Evolutionary conservation across 2,113 vertebrate genomes (phyloP), one percentile per base, ranked within the genome.

Genomic region (Sprattus sprattus): DNA sequence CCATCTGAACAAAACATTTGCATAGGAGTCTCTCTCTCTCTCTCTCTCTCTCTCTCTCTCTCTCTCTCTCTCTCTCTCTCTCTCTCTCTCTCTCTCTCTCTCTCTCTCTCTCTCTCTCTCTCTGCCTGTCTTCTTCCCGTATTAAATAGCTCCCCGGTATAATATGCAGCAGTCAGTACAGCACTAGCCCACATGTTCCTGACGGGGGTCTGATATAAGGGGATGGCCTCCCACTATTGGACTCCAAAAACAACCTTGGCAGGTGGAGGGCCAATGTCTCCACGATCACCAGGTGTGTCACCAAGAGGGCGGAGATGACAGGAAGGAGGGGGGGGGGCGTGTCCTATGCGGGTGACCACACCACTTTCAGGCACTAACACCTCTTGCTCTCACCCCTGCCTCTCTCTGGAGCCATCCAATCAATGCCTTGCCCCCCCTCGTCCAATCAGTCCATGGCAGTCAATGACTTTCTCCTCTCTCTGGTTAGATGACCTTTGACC

Each of bases 281-380:
- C 71, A 39, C 64, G 28, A 3, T 78, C 71, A 78, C 71, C 25
- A 28, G 25, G 28, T 18, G 18, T 64, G 16, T 25, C 54, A 82
- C 60, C 83, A 5, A 71, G 71, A 45, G 7, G 64, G 64, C 52
- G 85, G 83, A 15, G 54, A 64, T 80, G 6, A 57, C 49, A 64
- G 18, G 15, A 49, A 52, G 83, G n/a, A n/a, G 88, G 90, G 95
- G 94, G 97, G 97, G 97, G 97, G 96, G 97, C 93, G 95, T 95
- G 93, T 95, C 92, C 94, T 95, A 96, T 93, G 96, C 93, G 90
- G 91, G 85, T 92, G 90, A 92, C 94, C 93, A 94, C 89, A 89
- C 83, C 75, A 82, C 86, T 32, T 89, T 92, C 89, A 95, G 96
- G 96, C 97, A 97, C 96, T 98, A 98, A 97, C 95, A 95, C 94